Percentiles rank a stretch among this genome's conserved stretches.
Conservation (phyloP, 2,797 vertebrate species). For the Dromococcyx pavoninus region DNA sequence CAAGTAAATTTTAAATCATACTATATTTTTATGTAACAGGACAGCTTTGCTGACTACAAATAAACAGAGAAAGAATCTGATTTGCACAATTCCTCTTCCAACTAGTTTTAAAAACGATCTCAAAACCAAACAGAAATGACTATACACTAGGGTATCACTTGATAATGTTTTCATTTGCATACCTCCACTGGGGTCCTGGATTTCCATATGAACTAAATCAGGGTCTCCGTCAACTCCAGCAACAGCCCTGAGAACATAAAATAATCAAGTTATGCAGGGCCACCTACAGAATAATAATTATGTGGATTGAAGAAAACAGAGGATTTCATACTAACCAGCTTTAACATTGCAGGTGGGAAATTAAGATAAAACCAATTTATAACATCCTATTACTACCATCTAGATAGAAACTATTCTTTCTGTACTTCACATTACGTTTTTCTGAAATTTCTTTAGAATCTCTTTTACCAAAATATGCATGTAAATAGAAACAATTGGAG, state of each 20-base stretch:
- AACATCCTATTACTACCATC: not conserved
- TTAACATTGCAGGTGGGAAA: not conserved
- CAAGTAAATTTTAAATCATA: constrained; percentile 6
- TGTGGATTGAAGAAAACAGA: not conserved
- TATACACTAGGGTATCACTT: not conserved
- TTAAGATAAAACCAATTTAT: not conserved
- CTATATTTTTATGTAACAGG: not conserved
- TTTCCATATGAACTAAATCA: constrained; percentile 94
- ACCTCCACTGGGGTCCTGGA: constrained; percentile 92
- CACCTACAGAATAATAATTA: constrained; percentile 9
- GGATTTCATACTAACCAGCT: not conserved
- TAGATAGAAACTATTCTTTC: not conserved
- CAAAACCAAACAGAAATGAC: not conserved
- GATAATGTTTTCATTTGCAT: constrained; percentile 42
- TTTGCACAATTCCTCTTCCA: not conserved
- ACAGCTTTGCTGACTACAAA: constrained; percentile 4
- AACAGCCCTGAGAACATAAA: constrained; percentile 85
- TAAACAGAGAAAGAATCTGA: not conserved
- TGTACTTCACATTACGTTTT: not conserved
- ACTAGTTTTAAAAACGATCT: not conserved
- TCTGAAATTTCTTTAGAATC: not conserved
- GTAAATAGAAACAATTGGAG: not conserved
- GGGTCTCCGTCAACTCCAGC: constrained; percentile 87
- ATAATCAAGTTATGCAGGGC: not conserved
- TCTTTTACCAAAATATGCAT: not conserved